Conservation (phyloP, 1,140 invertebrate genomes). For the Drosophila aff. region DNA sequence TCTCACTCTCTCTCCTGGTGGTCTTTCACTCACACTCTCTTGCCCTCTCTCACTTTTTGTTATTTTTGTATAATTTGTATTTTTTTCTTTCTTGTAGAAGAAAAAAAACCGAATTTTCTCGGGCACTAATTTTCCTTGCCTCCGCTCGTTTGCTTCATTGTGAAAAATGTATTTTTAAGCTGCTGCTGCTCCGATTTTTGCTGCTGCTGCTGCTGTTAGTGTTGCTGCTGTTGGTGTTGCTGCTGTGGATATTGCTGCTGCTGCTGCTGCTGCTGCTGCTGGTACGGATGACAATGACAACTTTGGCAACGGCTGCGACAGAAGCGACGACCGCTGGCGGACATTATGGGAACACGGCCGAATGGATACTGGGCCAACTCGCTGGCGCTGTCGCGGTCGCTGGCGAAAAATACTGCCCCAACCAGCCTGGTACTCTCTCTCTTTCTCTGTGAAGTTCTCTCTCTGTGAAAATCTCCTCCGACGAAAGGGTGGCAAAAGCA, state of each 20-base stretch:
- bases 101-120: constrained; percentile 41
- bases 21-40: constrained; percentile 12
- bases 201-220: constrained; percentile 33
- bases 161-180: constrained; percentile 84
- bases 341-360: constrained; percentile 85
- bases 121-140: constrained; percentile 65
- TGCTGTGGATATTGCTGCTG: constrained; percentile 35
- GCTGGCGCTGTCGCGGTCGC: constrained; percentile 27
- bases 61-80: constrained; percentile 56
- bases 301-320: constrained; percentile 78
- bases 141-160: constrained; percentile 78
- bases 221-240: constrained; percentile 35
- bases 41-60: constrained; percentile 43
- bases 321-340: constrained; percentile 80
- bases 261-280: constrained; percentile 47
- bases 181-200: constrained; percentile 57
- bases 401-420: constrained; percentile 59
- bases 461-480: constrained; percentile 38
- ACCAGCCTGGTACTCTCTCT: constrained; percentile 8
- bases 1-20: not conserved
- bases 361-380: constrained; percentile 84
- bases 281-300: constrained; percentile 78
- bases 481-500: constrained; percentile 70
- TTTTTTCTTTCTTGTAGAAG: constrained; percentile 28
- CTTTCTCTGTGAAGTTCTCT: constrained; percentile 22